Conservation (phyloP, 2,113 vertebrate genomes). For the Athene cunicularia region DNA sequence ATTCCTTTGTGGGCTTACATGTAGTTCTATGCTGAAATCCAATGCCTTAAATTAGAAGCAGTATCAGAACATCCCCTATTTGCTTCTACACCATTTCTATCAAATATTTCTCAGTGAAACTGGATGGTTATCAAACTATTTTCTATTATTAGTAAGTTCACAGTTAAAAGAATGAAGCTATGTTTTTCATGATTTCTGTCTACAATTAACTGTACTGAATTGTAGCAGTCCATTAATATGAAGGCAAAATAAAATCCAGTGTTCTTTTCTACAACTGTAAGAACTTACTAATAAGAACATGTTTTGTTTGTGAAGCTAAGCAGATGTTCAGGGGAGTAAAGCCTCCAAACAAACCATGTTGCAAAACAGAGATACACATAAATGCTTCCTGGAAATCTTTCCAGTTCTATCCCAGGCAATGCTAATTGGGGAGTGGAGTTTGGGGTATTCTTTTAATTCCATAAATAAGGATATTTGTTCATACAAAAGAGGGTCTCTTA, state of each 20-base stretch:
- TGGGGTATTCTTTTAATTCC: background rate
- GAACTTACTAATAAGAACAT: background rate
- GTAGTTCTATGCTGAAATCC: background rate
- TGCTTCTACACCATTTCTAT: background rate
- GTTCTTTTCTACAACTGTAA: background rate
- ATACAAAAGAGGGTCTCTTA: background rate
- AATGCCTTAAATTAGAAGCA: background rate
- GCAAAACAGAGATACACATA: background rate
- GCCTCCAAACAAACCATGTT: background rate
- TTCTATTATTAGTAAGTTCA: background rate
- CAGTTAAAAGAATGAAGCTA: background rate
- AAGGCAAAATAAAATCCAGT: background rate
- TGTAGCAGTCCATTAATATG: background rate
- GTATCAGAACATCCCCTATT: background rate
- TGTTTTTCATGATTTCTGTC: background rate
- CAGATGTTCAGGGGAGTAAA: background rate
- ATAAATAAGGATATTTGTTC: background rate
- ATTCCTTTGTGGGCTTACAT: background rate
- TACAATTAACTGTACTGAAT: background rate
- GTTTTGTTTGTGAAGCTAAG: background rate
- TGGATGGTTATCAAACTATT: background rate
- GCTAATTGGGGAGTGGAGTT: background rate
- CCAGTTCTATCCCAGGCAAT: background rate
- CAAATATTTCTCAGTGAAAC: background rate
- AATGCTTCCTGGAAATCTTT: background rate